Evolutionary conservation across 2,113 vertebrate genomes (phyloP).

Genomic region (Chionomys nivalis): DNA sequence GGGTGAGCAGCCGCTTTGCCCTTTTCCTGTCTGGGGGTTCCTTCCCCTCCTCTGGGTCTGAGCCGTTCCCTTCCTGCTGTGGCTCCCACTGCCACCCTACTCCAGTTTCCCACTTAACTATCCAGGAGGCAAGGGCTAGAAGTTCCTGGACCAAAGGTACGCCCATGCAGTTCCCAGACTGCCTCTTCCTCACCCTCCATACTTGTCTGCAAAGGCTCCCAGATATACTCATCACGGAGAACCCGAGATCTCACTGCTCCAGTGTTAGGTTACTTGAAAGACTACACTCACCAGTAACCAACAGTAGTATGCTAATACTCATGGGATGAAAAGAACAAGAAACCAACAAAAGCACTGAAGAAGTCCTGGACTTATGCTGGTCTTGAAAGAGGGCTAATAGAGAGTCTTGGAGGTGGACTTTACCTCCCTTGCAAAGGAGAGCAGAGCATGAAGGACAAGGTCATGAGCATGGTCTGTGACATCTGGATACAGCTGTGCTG

Average conservation of each 20-base stretch:
- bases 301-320: neutral
- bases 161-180: neutral
- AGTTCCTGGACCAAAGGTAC: neutral
- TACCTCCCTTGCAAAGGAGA: neutral
- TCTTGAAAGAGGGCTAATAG: neutral
- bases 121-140: neutral
- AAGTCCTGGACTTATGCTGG: neutral
- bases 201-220: neutral
- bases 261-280: neutral
- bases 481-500: neutral
- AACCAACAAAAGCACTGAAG: neutral
- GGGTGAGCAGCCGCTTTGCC: slow-evolving; percentile 86
- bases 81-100: accelerated
- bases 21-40: neutral
- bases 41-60: neutral
- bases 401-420: neutral
- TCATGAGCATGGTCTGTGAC: neutral
- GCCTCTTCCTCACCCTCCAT: neutral
- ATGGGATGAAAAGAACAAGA: neutral
- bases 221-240: too few relatives aligned
- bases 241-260: neutral
- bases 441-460: neutral
- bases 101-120: neutral
- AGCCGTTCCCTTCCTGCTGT: neutral
- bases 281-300: neutral